Percentiles rank a stretch among this genome's conserved stretches.
Conservation (phyloP, 1,140 invertebrate genomes). For the Drosophila bocqueti region DNA sequence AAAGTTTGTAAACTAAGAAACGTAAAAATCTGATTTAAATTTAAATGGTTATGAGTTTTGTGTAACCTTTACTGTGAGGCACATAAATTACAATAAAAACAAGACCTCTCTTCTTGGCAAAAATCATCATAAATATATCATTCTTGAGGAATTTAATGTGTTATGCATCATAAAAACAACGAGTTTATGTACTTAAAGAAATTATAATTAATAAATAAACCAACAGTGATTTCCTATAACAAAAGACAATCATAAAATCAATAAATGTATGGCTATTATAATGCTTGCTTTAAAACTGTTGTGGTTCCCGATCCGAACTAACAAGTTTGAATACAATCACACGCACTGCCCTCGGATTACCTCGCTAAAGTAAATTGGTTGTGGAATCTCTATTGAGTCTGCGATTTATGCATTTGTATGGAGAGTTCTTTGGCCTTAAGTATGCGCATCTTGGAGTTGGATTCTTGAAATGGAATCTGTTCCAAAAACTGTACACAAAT, state of each 20-base stretch:
- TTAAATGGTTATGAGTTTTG: not conserved
- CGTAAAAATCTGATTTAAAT: not conserved
- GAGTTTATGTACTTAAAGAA: not conserved
- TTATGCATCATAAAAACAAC: not conserved
- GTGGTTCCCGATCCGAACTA: slow-evolving; percentile 8
- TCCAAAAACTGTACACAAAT: slow-evolving; percentile 17
- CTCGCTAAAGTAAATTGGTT: slow-evolving; percentile 54
- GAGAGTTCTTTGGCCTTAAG: slow-evolving; percentile 83
- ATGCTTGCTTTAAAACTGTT: slow-evolving; percentile 3
- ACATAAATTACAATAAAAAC: not conserved
- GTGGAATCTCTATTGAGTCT: slow-evolving; percentile 63
- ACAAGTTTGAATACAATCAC: slow-evolving; percentile 18
- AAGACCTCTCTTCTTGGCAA: not conserved
- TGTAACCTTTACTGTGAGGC: not conserved
- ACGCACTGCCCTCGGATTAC: slow-evolving; percentile 8
- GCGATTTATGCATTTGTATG: slow-evolving; percentile 49
- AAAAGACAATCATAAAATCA: not conserved
- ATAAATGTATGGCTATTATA: not conserved
- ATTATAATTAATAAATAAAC: not conserved
- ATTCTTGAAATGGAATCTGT: slow-evolving; percentile 21
- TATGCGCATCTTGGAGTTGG: slow-evolving; percentile 44
- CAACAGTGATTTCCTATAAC: not conserved
- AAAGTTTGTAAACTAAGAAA: not conserved
- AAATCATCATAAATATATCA: not conserved
- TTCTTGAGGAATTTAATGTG: not conserved